Evolutionary conservation across 2,113 vertebrate species (phyloP), one percentile per base, ranked within the genome.

Genomic region (Hemicordylus capensis): DNA sequence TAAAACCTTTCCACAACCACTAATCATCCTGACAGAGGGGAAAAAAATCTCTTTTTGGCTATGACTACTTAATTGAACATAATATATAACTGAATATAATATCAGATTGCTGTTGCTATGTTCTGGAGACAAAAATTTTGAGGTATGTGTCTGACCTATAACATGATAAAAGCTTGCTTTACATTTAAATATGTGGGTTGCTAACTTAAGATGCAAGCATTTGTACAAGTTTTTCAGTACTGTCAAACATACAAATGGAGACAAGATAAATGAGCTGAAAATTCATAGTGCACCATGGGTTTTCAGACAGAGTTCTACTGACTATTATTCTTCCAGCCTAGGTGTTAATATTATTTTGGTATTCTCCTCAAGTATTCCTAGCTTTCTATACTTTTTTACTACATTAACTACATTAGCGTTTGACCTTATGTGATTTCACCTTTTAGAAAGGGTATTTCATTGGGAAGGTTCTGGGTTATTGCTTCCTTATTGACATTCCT

Each of bases 401-500:
- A 17, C 66, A 80, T 88, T 85, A 90, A 81, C 54, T 77, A 37
- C 83, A 46, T 80, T 75, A 85, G 26, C 1, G 64, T 34, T 63
- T 87, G 2, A 1, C 14, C 46, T 77, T 67, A 34, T 34, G 78
- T 19, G 28, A 51, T 72, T 3, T 17, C 0, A 66, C 24, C 42
- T 76, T 64, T 82, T 51, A 8, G 3, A 8, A 81, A 76, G 42
- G 83, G 28, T 58, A 37, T 77, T 86, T 26, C 48, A 64, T 56
- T 37, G 81, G 26, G 61, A 15, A 86, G 76, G 80, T 3, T 42
- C 61, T 8, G 2, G 67, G 61, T 31, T 10, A 2, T 17, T 86
- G 81, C 64, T 42, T 59, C 51, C 61, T 74, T 88, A 15, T 80
- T 91, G 76, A 7, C 86, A 88, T 91, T 90, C 81, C 80, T 37